Evolutionary conservation across 2,888 invertebrate genomes (phyloP).

Genomic region (Acleris emargana): DNA sequence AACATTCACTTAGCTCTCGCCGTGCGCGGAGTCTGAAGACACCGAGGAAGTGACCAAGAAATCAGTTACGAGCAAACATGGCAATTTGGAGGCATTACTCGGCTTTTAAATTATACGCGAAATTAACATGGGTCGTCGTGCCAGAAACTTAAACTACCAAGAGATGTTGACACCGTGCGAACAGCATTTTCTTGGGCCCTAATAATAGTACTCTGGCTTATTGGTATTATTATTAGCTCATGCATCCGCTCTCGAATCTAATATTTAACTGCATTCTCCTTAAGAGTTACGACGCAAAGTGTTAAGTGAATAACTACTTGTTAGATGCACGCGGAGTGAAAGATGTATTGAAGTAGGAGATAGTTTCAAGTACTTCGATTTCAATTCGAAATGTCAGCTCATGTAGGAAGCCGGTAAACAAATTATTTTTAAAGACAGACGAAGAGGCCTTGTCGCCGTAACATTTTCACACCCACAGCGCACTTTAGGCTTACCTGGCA

Average conservation of each 20-base stretch:
- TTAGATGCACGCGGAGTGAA: constrained; percentile 16
- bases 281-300: constrained; percentile 18
- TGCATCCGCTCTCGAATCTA: constrained; percentile 32
- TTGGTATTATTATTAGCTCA: constrained; percentile 30
- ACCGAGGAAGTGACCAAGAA: constrained; percentile 32
- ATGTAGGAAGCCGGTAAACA: constrained; percentile 28
- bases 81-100: constrained; percentile 39
- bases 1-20: constrained; percentile 43
- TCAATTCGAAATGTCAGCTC: constrained; percentile 23
- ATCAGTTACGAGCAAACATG: constrained; percentile 33
- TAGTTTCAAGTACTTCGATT: neutral
- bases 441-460: constrained; percentile 23
- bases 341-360: constrained; percentile 14
- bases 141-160: constrained; percentile 15
- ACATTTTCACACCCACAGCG: constrained; percentile 37
- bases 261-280: constrained; percentile 28
- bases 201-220: constrained; percentile 32
- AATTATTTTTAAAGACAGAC: constrained; percentile 24
- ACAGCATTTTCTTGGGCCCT: constrained; percentile 24
- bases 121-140: constrained; percentile 39
- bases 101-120: constrained; percentile 26
- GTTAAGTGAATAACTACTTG: constrained; percentile 33
- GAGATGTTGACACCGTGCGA: constrained; percentile 18
- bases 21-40: constrained; percentile 21
- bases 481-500: constrained; percentile 22